These are phyloP conservation scores for Macaca fascicularis DNA, from an alignment of 2,113 vertebrate species.

Conservation along the genomic window DNA sequence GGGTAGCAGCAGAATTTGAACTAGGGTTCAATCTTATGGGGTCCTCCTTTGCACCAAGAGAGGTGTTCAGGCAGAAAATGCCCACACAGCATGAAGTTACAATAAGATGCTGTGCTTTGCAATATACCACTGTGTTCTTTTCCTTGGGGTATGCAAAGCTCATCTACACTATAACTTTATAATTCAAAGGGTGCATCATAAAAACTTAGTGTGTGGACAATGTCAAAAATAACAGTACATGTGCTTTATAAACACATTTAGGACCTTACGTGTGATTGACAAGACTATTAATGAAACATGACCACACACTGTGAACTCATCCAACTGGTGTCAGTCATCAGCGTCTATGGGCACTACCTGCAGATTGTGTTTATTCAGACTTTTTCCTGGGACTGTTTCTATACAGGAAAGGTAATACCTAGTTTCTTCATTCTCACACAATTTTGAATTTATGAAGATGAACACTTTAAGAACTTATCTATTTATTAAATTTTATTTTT, in stretches of 20 bases:
- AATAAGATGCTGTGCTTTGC: background rate
- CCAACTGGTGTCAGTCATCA: background rate
- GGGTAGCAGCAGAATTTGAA: background rate
- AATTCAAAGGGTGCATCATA: background rate
- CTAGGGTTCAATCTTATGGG: background rate
- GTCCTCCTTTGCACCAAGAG: background rate
- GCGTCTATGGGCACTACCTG: background rate
- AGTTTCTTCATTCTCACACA: background rate
- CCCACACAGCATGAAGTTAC: background rate
- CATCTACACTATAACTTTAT: background rate
- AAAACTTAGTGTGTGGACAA: background rate
- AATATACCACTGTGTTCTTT: background rate
- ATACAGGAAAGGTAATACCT: background rate
- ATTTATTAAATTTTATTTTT: slow-evolving; percentile 32
- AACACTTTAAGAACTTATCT: background rate
- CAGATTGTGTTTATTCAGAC: background rate
- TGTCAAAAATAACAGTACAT: background rate
- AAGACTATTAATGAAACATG: background rate
- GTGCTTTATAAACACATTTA: background rate
- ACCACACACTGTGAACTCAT: background rate
- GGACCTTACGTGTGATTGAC: background rate
- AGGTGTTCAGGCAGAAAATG: background rate
- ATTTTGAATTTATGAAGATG: background rate
- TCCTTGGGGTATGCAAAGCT: background rate
- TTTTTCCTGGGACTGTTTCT: background rate